Conservation (phyloP, 2,797 vertebrate species). For the Rhincodon typus region DNA sequence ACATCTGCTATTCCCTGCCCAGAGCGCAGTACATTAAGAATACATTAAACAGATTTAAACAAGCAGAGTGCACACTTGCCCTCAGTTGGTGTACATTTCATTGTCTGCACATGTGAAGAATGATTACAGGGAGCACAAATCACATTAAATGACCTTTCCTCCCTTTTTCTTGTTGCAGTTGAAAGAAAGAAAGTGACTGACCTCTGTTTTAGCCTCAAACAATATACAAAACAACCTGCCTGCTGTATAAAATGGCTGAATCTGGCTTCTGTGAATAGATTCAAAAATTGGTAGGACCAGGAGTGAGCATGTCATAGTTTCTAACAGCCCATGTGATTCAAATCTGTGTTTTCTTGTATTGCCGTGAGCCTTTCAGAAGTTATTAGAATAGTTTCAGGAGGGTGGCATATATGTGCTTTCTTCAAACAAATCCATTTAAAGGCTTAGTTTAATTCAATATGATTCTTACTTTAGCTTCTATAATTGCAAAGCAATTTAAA, state of each 20-base stretch:
- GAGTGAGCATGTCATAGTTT: neutral
- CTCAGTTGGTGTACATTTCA: neutral
- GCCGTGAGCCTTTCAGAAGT: neutral
- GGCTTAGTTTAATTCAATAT: neutral
- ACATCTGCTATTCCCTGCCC: neutral
- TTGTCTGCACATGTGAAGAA: neutral
- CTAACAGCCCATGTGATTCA: neutral
- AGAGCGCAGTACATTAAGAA: constrained; percentile 6
- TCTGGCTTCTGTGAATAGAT: neutral
- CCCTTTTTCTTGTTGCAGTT: no score
- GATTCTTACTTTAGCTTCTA: neutral
- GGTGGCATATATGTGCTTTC: neutral
- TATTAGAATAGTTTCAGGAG: neutral
- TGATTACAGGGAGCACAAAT: neutral
- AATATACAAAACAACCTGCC: neutral
- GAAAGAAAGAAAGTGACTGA: no score
- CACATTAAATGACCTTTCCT: neutral
- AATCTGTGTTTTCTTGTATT: neutral
- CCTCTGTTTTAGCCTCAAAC: neutral
- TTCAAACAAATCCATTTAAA: neutral
- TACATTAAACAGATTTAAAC: constrained; percentile 33
- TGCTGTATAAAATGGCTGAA: neutral
- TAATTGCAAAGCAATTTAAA: neutral
- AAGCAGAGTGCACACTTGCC: neutral
- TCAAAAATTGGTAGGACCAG: neutral